Conservation (phyloP, 2,113 vertebrate genomes). For the Nematolebias whitei region DNA sequence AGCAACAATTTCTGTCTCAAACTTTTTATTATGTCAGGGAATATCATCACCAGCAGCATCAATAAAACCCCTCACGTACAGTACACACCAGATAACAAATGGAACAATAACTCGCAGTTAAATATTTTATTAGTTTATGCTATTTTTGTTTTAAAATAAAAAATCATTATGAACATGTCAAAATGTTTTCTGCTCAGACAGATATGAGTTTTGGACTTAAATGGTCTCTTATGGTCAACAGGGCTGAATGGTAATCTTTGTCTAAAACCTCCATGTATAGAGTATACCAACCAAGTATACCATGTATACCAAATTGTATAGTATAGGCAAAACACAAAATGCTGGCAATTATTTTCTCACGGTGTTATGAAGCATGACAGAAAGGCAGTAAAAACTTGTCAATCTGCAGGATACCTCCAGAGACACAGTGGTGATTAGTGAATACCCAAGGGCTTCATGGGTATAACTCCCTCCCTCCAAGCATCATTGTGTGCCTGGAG, state of each 20-base stretch:
- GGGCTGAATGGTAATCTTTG: conserved; percentile 17
- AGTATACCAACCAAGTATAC: too few species aligned
- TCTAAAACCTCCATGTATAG: conserved; percentile 25
- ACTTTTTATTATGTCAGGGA: conserved; percentile 51
- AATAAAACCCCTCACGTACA: conserved; percentile 35
- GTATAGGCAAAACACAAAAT: conserved; percentile 24
- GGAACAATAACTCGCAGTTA: conserved; percentile 38
- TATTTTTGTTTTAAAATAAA: conserved; percentile 22
- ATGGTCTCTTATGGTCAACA: conserved; percentile 13
- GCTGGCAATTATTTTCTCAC: conserved; percentile 49
- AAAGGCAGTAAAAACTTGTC: conserved; percentile 41
- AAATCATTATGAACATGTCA: conserved; percentile 15
- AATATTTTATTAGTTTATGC: conserved; percentile 24
- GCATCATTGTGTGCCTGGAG: conserved; percentile 54
- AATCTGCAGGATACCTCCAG: conserved; percentile 48
- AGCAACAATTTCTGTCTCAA: conserved; percentile 21
- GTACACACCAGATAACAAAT: conserved; percentile 42
- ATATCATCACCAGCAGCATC: conserved; percentile 35
- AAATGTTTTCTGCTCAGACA: conserved; percentile 26
- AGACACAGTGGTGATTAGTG: conserved; percentile 54
- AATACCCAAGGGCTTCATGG: conserved; percentile 54
- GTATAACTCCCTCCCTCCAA: conserved; percentile 37
- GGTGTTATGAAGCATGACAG: conserved; percentile 32
- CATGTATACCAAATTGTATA: conserved; percentile 23
- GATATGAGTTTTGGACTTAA: conserved; percentile 34